Conservation (phyloP, 2,113 vertebrate genomes). For the Irena cyanogastra region DNA sequence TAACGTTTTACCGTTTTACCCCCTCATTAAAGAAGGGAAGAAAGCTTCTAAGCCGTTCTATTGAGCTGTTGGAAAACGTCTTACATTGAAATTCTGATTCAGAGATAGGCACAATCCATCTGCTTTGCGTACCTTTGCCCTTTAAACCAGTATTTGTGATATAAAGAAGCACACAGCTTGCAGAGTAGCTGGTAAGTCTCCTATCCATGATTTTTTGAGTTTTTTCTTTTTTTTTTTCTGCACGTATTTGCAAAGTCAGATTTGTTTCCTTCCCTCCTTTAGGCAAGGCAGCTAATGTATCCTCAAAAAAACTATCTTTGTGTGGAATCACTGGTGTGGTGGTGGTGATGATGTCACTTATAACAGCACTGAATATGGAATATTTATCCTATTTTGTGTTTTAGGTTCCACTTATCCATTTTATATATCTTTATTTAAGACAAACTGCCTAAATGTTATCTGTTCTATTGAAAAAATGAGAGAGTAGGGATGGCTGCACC, state of each 20-base stretch:
- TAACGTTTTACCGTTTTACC: not conserved
- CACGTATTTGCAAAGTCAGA: not conserved
- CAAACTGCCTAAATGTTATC: not conserved
- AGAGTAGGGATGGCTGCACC: not conserved
- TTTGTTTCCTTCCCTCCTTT: not conserved
- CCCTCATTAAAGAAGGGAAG: not conserved
- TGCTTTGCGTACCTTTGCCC: slow-evolving; percentile 43
- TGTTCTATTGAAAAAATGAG: not conserved
- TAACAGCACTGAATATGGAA: not conserved
- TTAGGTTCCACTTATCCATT: not conserved
- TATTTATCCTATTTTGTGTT: not conserved
- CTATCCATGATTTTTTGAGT: not conserved
- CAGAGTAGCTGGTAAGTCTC: not conserved
- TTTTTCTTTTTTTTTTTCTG: rapidly evolving
- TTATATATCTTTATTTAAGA: not conserved
- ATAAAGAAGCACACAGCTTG: not conserved
- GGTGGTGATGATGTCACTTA: not conserved
- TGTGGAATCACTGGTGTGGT: not conserved
- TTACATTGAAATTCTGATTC: slow-evolving; percentile 14
- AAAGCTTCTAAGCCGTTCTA: not conserved
- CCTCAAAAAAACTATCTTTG: not conserved
- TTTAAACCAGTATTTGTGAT: not conserved
- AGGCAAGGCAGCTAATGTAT: not conserved
- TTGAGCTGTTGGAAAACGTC: not conserved
- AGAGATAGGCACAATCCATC: not conserved